These are phyloP conservation scores for Heliconius congener DNA, from an alignment of 1,140 invertebrate genomes.

Conservation along the genomic window DNA sequence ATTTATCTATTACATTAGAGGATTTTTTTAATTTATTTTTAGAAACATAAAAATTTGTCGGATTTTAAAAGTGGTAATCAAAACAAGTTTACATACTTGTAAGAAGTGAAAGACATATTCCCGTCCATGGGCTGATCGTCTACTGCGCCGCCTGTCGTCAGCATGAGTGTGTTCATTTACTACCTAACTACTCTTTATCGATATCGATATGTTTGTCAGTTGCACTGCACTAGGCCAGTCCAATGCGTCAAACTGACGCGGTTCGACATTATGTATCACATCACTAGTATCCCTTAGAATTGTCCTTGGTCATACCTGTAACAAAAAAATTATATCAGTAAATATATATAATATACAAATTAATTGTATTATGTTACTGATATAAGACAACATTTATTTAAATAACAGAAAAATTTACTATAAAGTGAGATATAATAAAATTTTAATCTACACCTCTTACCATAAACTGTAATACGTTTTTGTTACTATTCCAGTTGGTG, in stretches of 20 bases:
- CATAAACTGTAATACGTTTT: too few species aligned
- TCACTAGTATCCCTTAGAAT: slow-evolving; percentile 51
- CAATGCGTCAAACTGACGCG: slow-evolving; percentile 55
- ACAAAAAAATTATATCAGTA: slow-evolving; percentile 26
- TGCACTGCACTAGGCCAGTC: slow-evolving; percentile 55
- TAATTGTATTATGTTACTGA: too few species aligned
- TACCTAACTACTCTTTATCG: slow-evolving; percentile 41
- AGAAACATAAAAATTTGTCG: too few species aligned
- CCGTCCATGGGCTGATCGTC: slow-evolving; percentile 73
- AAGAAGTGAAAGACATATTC: slow-evolving; percentile 74
- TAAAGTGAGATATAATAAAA: too few species aligned
- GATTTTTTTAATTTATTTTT: too few species aligned
- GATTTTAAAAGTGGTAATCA: too few species aligned
- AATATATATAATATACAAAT: slow-evolving; percentile 7
- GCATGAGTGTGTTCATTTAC: slow-evolving; percentile 77
- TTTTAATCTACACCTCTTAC: too few species aligned
- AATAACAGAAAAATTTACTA: too few species aligned
- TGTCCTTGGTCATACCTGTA: slow-evolving; percentile 41
- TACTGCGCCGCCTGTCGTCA: slow-evolving; percentile 65
- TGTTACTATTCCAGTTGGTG: too few species aligned
- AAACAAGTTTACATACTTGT: slow-evolving; percentile 61
- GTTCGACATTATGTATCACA: slow-evolving; percentile 57
- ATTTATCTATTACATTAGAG: too few species aligned
- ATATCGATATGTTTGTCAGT: slow-evolving; percentile 34
- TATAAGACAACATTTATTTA: too few species aligned